A percentile compares a stretch with the other conserved stretches of the same genome.
Conservation (phyloP, 2,888 invertebrate species). For the Pristionchus maxplancki region DNA sequence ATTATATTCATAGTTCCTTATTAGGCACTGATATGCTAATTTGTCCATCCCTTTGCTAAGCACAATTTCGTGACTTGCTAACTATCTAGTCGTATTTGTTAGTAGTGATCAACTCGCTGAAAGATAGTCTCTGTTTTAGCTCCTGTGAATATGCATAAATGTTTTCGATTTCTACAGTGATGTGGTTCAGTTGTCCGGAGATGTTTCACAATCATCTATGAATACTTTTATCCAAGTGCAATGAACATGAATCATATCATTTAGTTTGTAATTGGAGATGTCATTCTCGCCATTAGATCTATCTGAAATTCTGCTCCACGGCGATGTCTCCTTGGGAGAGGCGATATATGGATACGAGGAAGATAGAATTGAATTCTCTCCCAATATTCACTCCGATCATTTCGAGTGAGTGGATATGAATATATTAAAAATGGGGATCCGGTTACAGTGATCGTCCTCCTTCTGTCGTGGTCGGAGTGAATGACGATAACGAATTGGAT, state of each 20-base stretch:
- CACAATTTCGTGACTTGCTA: not conserved
- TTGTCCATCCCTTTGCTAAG: not conserved
- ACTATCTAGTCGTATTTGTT: not conserved
- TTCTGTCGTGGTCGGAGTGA: not conserved
- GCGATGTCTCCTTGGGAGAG: not conserved
- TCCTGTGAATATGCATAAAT: constrained; percentile 31
- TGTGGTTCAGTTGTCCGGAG: not conserved
- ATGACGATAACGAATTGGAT: not conserved
- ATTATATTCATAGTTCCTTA: not conserved
- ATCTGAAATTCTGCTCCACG: not conserved
- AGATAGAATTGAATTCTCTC: not conserved
- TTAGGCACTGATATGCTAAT: not conserved
- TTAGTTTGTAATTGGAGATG: not conserved
- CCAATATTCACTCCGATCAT: not conserved
- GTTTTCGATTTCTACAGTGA: not conserved
- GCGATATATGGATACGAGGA: not conserved
- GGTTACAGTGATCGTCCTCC: not conserved
- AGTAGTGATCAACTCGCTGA: not conserved
- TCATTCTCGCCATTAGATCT: not conserved
- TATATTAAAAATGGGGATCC: too few relatives aligned
- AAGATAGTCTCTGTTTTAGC: not conserved
- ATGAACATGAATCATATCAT: not conserved
- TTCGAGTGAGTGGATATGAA: too few relatives aligned
- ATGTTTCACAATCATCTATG: not conserved
- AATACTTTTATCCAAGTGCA: not conserved